Evolutionary conservation across 2,797 vertebrate genomes (phyloP), one percentile per base, ranked within the genome.

Genomic region (Tinamus major): DNA sequence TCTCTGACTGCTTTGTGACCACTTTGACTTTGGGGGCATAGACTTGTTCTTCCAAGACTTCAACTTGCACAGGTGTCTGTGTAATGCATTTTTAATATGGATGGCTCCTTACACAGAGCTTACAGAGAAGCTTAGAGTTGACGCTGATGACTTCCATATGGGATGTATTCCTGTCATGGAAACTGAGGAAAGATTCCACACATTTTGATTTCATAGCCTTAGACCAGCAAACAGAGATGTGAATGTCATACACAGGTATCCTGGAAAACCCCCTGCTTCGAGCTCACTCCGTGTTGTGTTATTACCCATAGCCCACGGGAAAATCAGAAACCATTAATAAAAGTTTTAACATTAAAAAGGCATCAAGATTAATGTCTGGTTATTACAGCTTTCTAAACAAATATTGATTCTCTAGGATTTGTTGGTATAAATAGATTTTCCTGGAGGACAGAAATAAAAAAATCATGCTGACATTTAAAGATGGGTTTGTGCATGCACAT

Each of bases 11-110:
- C 93, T 92, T 85, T 87, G 77, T 77, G 83, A 92, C 93, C 88
- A 79, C 93, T 96, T 92, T 67, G 80, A 89, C 90, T 95, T 94
- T 77, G 86, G 75, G 48, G 68, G 53, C 88, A 59, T 10, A 84
- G 61, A 79, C 27, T 12, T 64, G 67, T 90, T 88, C 80, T 93
- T 94, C 90, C 83, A 90, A 85, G 61, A 64, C 26, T 92, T 90
- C 48, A 61, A 81, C 93, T 88, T 85, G 56, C 79, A 95, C 90
- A 93, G 94, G 94, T 96, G 83, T 87, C 87, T 75, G 13, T 90
- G 64, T 77, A 86, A 94, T 82, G 59, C n/a, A 37, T 74, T 90
- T 82, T 91, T 96, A 95, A 82, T 89, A 90, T 61, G 0, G 1
- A 64, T 68, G 61, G 83, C 93, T 94, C 93, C 49, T 51, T 26